Evolutionary conservation across 1,140 invertebrate genomes (phyloP).

Genomic region (Drosophila sproati): DNA sequence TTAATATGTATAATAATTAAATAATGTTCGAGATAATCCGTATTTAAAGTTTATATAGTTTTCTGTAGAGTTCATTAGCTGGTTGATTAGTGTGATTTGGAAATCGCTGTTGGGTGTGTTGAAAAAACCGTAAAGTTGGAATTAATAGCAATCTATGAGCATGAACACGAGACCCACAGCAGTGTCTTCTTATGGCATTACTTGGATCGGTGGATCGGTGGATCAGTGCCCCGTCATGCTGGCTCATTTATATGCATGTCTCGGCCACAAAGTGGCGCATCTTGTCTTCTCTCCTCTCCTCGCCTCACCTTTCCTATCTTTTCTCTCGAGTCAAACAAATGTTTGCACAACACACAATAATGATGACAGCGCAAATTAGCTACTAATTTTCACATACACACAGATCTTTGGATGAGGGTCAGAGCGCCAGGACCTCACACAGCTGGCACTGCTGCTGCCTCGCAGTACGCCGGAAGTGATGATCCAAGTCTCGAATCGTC

Average conservation of each 20-base stretch:
- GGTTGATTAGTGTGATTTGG: conserved; percentile 25
- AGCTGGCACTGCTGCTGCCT: conserved; percentile 61
- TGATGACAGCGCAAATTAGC: conserved; percentile 82
- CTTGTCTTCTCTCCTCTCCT: neutral
- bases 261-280: neutral
- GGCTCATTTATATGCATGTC: conserved; percentile 47
- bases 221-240: conserved; percentile 21
- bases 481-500: conserved; percentile 28
- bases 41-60: too few relatives aligned
- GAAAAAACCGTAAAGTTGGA: conserved; percentile 16
- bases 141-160: conserved; percentile 35
- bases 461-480: conserved; percentile 63
- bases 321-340: conserved; percentile 67
- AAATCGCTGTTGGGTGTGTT: conserved; percentile 25
- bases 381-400: conserved; percentile 76
- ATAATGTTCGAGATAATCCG: too few relatives aligned
- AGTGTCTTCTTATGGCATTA: neutral
- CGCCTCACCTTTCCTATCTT: conserved; percentile 15
- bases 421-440: conserved; percentile 77
- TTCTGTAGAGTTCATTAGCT: neutral
- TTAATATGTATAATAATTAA: too few relatives aligned
- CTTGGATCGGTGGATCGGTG: conserved; percentile 3
- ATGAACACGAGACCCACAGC: conserved; percentile 8
- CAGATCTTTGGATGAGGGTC: conserved; percentile 15
- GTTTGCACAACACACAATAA: conserved; percentile 81